Conservation (phyloP, 1,140 invertebrate genomes). For the Ceratina calcarata region DNA sequence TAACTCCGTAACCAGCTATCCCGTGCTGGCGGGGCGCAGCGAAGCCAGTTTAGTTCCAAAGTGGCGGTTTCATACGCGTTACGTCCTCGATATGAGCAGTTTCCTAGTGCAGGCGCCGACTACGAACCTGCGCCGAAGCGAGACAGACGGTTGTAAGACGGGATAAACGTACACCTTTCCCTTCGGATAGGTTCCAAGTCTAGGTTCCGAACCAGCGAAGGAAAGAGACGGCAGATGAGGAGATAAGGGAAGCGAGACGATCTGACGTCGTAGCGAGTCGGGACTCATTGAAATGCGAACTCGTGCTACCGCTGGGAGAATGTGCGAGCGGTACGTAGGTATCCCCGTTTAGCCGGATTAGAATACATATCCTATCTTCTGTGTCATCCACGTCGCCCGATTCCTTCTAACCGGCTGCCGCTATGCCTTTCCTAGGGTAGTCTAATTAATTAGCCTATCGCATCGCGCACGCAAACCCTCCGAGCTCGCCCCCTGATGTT, state of each 20-base stretch:
- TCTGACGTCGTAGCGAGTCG: conserved; percentile 47
- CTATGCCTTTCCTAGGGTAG: conserved; percentile 47
- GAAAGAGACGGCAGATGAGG: conserved; percentile 3
- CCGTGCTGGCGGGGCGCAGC: conserved; percentile 36
- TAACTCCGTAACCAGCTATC: conserved; percentile 53
- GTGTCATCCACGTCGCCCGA: conserved; percentile 61
- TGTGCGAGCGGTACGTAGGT: conserved; percentile 39
- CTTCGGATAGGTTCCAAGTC: background rate
- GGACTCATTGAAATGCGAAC: conserved; percentile 64
- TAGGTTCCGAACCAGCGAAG: background rate
- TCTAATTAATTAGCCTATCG: conserved; percentile 65
- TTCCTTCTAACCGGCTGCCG: conserved; percentile 41
- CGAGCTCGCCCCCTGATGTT: conserved; percentile 9
- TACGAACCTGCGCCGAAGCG: conserved; percentile 14
- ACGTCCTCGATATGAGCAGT: conserved; percentile 63
- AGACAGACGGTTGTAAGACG: conserved; percentile 13
- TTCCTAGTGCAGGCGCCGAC: conserved; percentile 45
- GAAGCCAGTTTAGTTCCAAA: conserved; percentile 66
- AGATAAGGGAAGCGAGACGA: conserved; percentile 48
- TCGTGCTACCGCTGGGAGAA: conserved; percentile 22
- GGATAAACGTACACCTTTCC: background rate
- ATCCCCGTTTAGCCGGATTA: conserved; percentile 47
- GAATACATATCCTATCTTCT: conserved; percentile 64
- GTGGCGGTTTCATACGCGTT: conserved; percentile 68
- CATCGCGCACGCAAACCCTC: conserved; percentile 54